A percentile compares a stretch with the other conserved stretches of the same genome.
Evolutionary conservation across 2,113 vertebrate genomes (phyloP).

Genomic region (Aptenodytes patagonicus): DNA sequence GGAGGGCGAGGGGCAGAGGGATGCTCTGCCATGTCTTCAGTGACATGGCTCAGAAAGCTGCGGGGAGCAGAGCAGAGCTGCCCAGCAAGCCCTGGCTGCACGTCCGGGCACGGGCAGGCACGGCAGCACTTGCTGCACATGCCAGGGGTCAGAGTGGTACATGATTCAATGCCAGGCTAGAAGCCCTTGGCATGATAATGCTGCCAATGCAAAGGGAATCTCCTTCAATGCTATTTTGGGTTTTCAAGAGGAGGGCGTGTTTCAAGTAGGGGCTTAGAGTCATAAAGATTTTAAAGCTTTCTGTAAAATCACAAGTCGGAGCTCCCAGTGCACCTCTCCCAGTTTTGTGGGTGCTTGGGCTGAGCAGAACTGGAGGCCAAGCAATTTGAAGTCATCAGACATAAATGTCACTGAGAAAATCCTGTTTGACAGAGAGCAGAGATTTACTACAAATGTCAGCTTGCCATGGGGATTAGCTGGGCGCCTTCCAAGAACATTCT

Average conservation of each 20-base stretch:
- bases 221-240: background rate
- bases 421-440: conserved; percentile 10
- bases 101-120: background rate
- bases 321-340: background rate
- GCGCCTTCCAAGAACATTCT: background rate
- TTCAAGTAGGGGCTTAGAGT: background rate
- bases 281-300: background rate
- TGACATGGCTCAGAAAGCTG: background rate
- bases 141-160: background rate
- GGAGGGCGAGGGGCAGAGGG: background rate
- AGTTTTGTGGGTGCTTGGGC: background rate
- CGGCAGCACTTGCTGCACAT: fast-evolving
- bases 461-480: conserved; percentile 12
- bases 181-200: background rate
- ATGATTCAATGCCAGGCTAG: background rate
- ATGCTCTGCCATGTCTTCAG: background rate
- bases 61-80: background rate
- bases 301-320: background rate
- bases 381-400: background rate
- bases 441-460: conserved; percentile 31
- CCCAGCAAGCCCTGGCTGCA: background rate
- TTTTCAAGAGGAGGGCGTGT: background rate
- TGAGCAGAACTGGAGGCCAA: background rate
- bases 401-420: background rate
- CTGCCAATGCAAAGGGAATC: background rate